These are phyloP conservation scores for Hypocryptadius cinnamomeus DNA, from an alignment of 2,113 vertebrate genomes.

Conservation along the genomic window DNA sequence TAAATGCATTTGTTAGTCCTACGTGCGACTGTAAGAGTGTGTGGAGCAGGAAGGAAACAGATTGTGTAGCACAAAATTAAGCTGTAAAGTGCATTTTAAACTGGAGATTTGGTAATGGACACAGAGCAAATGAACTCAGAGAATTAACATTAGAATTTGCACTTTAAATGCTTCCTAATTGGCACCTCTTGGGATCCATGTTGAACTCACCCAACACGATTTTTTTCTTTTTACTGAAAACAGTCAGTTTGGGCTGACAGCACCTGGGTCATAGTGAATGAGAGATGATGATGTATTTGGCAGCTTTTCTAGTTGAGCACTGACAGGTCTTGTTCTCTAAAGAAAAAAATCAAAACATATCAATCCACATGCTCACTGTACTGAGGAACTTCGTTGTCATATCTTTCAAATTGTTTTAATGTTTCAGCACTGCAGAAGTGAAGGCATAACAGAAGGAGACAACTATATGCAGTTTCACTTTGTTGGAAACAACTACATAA, in stretches of 20 bases:
- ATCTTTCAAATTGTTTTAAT: constrained; percentile 59
- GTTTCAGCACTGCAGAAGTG: constrained; percentile 4
- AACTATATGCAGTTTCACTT: constrained; percentile 54
- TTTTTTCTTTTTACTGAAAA: constrained; percentile 50
- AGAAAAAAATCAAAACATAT: constrained; percentile 61
- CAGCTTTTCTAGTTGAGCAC: constrained; percentile 52
- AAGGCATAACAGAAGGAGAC: constrained; percentile 55
- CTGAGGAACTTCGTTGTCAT: constrained; percentile 56
- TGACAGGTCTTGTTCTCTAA: constrained; percentile 58
- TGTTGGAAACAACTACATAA: constrained; percentile 39
- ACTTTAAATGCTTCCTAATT: constrained; percentile 30
- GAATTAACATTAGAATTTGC: constrained; percentile 49
- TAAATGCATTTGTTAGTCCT: constrained; percentile 57
- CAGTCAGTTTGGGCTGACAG: constrained; percentile 51
- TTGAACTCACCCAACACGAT: not conserved
- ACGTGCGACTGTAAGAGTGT: not conserved
- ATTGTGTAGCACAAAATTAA: not conserved
- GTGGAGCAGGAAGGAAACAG: constrained; percentile 1
- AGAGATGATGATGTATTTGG: constrained; percentile 47
- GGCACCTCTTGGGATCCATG: constrained; percentile 25
- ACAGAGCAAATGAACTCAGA: constrained; percentile 1
- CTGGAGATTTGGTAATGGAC: not conserved
- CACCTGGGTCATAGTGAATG: constrained; percentile 56
- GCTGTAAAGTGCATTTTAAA: not conserved
- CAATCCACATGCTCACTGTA: constrained; percentile 52